Conservation (phyloP, 2,888 invertebrate genomes). For the Watsonalla binaria region DNA sequence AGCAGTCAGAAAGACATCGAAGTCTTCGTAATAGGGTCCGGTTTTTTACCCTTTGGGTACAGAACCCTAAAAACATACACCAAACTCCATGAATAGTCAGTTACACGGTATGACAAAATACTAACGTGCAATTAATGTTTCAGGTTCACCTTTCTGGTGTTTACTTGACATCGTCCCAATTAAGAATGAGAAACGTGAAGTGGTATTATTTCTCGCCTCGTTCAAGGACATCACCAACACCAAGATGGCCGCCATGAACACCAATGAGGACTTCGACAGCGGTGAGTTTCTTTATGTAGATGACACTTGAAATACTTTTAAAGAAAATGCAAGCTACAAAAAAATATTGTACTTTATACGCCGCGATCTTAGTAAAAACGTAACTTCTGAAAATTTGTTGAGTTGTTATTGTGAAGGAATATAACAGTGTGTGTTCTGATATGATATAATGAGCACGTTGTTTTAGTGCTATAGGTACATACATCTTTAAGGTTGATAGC, state of each 20-base stretch:
- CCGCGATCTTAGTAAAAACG: conserved; percentile 27
- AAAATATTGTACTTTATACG: conserved; percentile 16
- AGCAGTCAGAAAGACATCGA: too few species aligned
- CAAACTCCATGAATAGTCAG: too few species aligned
- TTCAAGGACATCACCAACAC: conserved; percentile 97
- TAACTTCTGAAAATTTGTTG: conserved; percentile 21
- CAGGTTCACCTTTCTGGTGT: conserved; percentile 96
- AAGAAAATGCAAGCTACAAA: conserved; percentile 35
- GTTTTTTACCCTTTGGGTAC: too few species aligned
- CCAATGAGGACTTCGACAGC: conserved; percentile 91
- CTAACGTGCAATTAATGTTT: conserved; percentile 36
- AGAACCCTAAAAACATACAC: too few species aligned
- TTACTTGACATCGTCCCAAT: conserved; percentile 98
- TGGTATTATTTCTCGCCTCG: conserved; percentile 96
- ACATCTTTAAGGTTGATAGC: conserved; percentile 44
- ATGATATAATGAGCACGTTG: conserved; percentile 59
- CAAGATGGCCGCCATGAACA: conserved; percentile 91
- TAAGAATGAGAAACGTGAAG: conserved; percentile 98
- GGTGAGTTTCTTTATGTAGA: conserved; percentile 80
- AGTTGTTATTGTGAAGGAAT: conserved; percentile 19
- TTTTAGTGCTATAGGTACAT: conserved; percentile 63
- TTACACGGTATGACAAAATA: conserved; percentile 5
- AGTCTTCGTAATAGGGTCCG: too few species aligned
- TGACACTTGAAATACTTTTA: conserved; percentile 28
- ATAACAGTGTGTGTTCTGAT: conserved; percentile 40